Percentiles rank a stretch among this genome's conserved stretches.
These are phyloP conservation scores for Pelobates fuscus DNA, from an alignment of 2,113 vertebrate genomes.

Conservation along the genomic window DNA sequence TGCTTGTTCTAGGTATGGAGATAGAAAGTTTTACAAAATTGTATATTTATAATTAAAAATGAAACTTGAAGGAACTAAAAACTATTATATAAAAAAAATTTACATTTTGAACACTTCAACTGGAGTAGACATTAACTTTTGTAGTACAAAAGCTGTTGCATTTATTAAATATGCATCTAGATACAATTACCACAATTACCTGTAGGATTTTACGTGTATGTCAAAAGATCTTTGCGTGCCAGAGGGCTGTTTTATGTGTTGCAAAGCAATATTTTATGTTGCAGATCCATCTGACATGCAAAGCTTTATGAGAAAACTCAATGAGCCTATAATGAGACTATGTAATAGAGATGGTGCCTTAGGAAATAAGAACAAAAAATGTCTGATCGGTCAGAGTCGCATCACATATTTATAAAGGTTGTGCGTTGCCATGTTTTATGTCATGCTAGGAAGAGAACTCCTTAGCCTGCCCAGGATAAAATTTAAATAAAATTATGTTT, in stretches of 20 bases:
- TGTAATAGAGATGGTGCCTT: conserved; percentile 6
- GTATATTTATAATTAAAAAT: no score
- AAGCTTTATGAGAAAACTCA: not conserved
- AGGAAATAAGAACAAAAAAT: not conserved
- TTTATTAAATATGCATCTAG: not conserved
- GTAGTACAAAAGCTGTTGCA: not conserved
- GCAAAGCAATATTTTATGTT: not conserved
- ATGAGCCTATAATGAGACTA: not conserved
- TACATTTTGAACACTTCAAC: no score
- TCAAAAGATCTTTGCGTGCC: not conserved
- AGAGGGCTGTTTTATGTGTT: not conserved
- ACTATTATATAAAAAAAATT: no score
- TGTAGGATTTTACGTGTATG: not conserved
- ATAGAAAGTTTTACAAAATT: no score
- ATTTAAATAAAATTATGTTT: not conserved
- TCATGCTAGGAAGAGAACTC: not conserved
- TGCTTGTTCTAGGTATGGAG: no score
- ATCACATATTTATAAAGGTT: not conserved
- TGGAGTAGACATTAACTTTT: no score
- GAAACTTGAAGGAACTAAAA: no score
- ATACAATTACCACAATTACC: not conserved
- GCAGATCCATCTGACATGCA: no score
- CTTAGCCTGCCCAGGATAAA: not conserved
- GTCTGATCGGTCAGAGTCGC: not conserved
- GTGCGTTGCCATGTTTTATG: not conserved